Evolutionary conservation across 2,113 vertebrate genomes (phyloP).

Genomic region (Trematocara nigrifrons): DNA sequence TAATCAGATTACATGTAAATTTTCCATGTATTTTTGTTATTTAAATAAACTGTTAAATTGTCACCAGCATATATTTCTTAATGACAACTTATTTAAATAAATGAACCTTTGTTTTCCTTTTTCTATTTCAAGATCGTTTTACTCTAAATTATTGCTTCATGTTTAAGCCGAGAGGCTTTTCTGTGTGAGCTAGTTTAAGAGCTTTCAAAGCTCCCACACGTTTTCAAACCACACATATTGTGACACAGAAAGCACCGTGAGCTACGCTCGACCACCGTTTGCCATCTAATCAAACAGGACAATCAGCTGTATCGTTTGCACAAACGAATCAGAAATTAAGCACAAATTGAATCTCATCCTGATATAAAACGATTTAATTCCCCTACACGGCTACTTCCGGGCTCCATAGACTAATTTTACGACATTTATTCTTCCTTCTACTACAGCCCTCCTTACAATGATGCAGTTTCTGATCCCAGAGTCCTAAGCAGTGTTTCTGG

Average conservation of each 20-base stretch:
- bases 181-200: neutral
- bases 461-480: constrained; percentile 38
- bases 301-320: neutral
- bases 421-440: neutral
- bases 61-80: neutral
- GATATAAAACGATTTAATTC: neutral
- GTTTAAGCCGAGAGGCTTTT: neutral
- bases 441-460: constrained; percentile 72
- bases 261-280: neutral
- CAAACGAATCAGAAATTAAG: neutral
- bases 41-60: neutral
- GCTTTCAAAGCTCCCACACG: neutral
- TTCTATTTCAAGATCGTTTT: neutral
- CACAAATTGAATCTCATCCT: neutral
- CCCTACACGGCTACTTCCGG: neutral
- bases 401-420: neutral
- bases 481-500: constrained; percentile 78
- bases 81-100: neutral
- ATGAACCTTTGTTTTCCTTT: neutral
- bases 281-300: neutral
- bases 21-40: neutral
- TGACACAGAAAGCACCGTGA: neutral
- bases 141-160: neutral
- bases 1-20: neutral
- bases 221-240: neutral